Conservation (phyloP, 2,888 invertebrate species). For the Margaritifera margaritifera region DNA sequence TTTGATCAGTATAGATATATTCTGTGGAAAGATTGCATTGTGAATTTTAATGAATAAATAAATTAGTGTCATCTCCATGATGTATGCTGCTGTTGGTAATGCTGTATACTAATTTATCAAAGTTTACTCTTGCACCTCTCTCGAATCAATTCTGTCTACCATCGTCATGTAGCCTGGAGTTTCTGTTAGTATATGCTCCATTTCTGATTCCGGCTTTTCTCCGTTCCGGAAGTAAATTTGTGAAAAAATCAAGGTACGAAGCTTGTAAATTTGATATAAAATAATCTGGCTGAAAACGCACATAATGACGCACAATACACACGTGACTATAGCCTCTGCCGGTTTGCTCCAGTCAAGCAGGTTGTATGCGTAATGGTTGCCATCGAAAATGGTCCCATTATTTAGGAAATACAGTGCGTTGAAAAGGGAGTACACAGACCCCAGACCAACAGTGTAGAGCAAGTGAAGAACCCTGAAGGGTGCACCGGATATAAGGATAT, state of each 20-base stretch:
- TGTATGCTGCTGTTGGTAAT: too few relatives aligned
- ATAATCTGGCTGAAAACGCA: constrained; percentile 53
- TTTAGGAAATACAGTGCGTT: constrained; percentile 67
- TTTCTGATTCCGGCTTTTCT: constrained; percentile 48
- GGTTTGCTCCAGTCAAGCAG: constrained; percentile 67
- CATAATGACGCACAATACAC: constrained; percentile 57
- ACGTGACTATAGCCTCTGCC: constrained; percentile 62
- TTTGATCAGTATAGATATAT: too few relatives aligned
- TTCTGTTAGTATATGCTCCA: constrained; percentile 48
- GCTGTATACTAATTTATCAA: too few relatives aligned
- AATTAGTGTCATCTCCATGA: too few relatives aligned
- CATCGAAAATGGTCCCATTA: constrained; percentile 59
- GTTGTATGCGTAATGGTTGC: constrained; percentile 63
- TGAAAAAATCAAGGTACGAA: constrained; percentile 46
- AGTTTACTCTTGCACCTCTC: too few relatives aligned
- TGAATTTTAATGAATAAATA: too few relatives aligned
- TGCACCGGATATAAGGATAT: constrained; percentile 57
- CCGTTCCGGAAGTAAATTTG: constrained; percentile 38
- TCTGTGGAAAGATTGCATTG: too few relatives aligned
- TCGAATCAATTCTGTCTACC: too few relatives aligned
- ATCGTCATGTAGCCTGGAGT: constrained; percentile 38
- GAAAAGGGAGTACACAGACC: constrained; percentile 64
- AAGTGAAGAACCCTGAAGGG: constrained; percentile 67
- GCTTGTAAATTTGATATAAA: constrained; percentile 48
- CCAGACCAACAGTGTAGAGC: constrained; percentile 61